Evolutionary conservation across 2,113 vertebrate genomes (phyloP).

Genomic region (Engraulis encrasicolus): DNA sequence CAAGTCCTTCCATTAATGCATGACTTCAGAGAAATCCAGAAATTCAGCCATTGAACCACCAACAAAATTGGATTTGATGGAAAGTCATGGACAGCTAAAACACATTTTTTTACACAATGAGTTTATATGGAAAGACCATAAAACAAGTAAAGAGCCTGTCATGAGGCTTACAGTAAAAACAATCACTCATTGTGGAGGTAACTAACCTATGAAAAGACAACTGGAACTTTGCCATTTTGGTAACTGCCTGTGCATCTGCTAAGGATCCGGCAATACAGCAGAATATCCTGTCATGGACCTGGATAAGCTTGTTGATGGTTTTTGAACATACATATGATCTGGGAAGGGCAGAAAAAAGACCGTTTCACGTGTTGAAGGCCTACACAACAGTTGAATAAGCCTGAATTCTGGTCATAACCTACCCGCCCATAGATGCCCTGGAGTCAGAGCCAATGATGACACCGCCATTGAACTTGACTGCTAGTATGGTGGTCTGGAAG

Average conservation of each 20-base stretch:
- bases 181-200: background rate
- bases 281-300: slow-evolving; percentile 75
- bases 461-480: slow-evolving; percentile 83
- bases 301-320: slow-evolving; percentile 77
- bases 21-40: no score
- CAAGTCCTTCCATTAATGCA: no score
- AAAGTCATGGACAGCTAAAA: no score
- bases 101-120: no score
- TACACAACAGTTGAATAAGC: no score
- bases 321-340: slow-evolving; percentile 68
- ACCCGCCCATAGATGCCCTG: slow-evolving; percentile 85
- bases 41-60: no score
- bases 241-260: slow-evolving; percentile 73
- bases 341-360: no score
- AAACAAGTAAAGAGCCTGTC: no score
- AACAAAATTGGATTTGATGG: no score
- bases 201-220: slow-evolving; percentile 73
- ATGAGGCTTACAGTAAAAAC: no score
- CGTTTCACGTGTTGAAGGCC: no score
- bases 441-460: slow-evolving; percentile 87
- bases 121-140: no score
- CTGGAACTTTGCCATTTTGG: slow-evolving; percentile 69
- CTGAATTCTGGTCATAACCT: background rate
- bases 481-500: slow-evolving; percentile 86
- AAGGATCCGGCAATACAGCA: slow-evolving; percentile 76